Conservation (phyloP, 1,140 invertebrate genomes). For the Pollicipes pollicipes region DNA sequence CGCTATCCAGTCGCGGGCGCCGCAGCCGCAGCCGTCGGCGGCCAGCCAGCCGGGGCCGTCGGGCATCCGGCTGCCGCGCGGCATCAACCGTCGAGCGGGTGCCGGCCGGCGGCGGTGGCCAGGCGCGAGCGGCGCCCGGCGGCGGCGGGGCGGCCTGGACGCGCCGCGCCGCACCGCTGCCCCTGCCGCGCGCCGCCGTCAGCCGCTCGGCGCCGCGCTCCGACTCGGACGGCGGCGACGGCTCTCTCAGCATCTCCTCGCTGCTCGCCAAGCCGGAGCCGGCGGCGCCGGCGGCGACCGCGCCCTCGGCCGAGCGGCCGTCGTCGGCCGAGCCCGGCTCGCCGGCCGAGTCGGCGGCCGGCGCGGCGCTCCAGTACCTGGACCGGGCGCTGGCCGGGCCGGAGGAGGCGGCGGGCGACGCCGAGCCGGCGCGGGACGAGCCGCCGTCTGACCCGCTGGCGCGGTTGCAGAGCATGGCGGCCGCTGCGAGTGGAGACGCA, state of each 20-base stretch:
- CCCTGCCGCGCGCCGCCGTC: neutral
- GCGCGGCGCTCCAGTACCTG: neutral
- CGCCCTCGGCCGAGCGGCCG: neutral
- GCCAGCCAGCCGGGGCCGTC: neutral
- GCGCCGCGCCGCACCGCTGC: too few relatives aligned
- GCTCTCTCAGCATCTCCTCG: neutral
- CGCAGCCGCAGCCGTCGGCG: neutral
- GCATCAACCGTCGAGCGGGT: constrained; percentile 4
- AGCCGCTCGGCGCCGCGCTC: neutral
- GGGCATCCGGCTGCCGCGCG: neutral
- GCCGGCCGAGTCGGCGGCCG: too few relatives aligned
- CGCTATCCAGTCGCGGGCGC: neutral
- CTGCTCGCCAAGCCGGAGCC: neutral
- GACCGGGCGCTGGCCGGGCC: neutral
- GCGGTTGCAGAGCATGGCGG: neutral
- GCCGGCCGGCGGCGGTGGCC: neutral
- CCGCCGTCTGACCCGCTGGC: neutral
- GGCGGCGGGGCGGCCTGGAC: neutral
- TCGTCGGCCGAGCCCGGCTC: too few relatives aligned
- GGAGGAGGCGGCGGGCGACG: neutral
- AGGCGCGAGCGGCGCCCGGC: too few relatives aligned
- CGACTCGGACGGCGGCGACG: neutral
- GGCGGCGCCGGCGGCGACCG: too few relatives aligned
- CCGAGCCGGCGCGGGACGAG: too few relatives aligned
- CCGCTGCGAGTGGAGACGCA: neutral